phyloP scores from a whole-genome alignment of 2,888 invertebrate genomes.

The Zygogramma bicolorata region DNA sequence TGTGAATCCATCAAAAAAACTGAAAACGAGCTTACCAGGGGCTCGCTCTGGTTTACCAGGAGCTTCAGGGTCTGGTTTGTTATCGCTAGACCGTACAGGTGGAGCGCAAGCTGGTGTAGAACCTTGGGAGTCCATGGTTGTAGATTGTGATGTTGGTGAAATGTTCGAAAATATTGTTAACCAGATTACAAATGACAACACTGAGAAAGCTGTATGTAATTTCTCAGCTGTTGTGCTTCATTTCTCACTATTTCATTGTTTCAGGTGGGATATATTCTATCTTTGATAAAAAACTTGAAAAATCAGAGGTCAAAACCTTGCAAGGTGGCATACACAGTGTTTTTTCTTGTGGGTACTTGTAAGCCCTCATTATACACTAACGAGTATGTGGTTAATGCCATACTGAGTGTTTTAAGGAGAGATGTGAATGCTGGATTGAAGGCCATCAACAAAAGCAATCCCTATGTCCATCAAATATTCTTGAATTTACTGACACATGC shows the following conservation, averaged over 20 bases:
- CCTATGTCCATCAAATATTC: slow-evolving; percentile 83
- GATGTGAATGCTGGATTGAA: slow-evolving; percentile 80
- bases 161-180: slow-evolving; percentile 81
- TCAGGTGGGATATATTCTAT: slow-evolving; percentile 83
- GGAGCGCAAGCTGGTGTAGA: slow-evolving; percentile 65
- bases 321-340: slow-evolving; percentile 79
- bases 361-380: slow-evolving; percentile 82
- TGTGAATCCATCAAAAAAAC: slow-evolving; percentile 73
- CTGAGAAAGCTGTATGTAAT: slow-evolving; percentile 77
- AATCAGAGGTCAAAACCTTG: slow-evolving; percentile 87
- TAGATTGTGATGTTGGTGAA: slow-evolving; percentile 85
- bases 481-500: slow-evolving; percentile 87
- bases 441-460: slow-evolving; percentile 78
- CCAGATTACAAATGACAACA: slow-evolving; percentile 83
- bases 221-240: slow-evolving; percentile 10
- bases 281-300: slow-evolving; percentile 85
- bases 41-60: slow-evolving; percentile 63
- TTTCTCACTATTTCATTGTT: slow-evolving; percentile 49
- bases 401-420: slow-evolving; percentile 85
- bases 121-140: slow-evolving; percentile 79
- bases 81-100: slow-evolving; percentile 55
- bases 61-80: slow-evolving; percentile 58
- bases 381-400: slow-evolving; percentile 81
- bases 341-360: slow-evolving; percentile 85
- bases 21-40: slow-evolving; percentile 67